Conservation (phyloP, 2,888 invertebrate genomes). For the Melolontha melolontha region DNA sequence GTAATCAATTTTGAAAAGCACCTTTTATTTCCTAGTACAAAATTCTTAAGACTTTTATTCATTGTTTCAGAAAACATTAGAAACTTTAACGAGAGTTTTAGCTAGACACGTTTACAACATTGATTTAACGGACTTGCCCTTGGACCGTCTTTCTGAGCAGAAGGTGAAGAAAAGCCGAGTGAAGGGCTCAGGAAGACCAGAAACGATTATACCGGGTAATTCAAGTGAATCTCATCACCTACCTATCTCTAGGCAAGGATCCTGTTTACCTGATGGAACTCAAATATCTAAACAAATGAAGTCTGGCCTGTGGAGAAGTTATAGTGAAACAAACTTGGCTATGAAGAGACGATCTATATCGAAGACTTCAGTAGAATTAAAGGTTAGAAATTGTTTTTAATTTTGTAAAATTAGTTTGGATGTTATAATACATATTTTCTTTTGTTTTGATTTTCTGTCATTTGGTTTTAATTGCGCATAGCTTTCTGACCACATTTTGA, state of each 20-base stretch:
- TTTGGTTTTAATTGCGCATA: no score
- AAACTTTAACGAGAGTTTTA: conserved; percentile 93
- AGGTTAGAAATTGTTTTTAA: conserved; percentile 5
- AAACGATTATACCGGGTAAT: conserved; percentile 53
- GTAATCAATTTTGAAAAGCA: no score
- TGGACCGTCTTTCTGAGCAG: conserved; percentile 83
- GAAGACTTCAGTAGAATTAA: conserved; percentile 48
- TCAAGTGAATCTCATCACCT: conserved; percentile 51
- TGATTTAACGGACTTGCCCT: conserved; percentile 87
- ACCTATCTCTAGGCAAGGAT: conserved; percentile 58
- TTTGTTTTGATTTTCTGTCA: no score
- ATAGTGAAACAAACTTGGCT: conserved; percentile 70
- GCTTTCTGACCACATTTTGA: no score
- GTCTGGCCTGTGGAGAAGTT: conserved; percentile 65
- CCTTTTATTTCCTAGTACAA: no score
- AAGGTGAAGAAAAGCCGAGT: conserved; percentile 76
- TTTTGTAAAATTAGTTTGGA: no score
- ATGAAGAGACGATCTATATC: conserved; percentile 57
- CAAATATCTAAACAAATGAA: conserved; percentile 53
- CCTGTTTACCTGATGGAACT: conserved; percentile 59
- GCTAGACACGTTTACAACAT: conserved; percentile 95
- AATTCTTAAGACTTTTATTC: background rate
- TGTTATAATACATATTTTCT: no score
- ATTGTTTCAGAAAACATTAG: conserved; percentile 87
- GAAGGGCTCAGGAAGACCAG: conserved; percentile 52